Conservation (phyloP, 2,888 invertebrate genomes). For the Theodoxus fluviatilis region DNA sequence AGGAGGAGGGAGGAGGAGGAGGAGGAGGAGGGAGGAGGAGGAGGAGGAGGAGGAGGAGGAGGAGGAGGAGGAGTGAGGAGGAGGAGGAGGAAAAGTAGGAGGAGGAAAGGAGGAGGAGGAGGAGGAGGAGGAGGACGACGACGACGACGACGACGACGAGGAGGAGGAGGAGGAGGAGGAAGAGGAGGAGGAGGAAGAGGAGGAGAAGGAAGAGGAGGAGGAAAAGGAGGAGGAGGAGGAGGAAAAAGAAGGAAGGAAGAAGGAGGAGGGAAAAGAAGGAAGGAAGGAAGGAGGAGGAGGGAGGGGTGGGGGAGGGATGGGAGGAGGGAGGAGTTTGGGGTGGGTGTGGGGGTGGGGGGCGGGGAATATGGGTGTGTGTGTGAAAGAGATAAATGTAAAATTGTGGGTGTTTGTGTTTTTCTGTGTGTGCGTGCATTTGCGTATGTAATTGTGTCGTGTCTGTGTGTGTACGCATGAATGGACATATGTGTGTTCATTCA, state of each 20-base stretch:
- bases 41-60: background rate
- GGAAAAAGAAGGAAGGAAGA: background rate
- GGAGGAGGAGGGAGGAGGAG: background rate
- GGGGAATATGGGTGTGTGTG: too few species aligned
- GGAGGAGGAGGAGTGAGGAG: background rate
- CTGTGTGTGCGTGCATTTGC: too few species aligned
- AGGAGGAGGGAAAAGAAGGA: background rate
- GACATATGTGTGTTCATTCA: too few species aligned
- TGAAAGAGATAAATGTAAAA: too few species aligned
- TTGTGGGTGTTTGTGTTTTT: too few species aligned
- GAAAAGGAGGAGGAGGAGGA: background rate
- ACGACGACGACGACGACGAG: slow-evolving; percentile 13
- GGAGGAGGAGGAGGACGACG: background rate
- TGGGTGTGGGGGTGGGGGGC: background rate
- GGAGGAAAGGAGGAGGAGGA: background rate
- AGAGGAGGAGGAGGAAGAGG: background rate
- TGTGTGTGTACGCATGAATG: too few species aligned
- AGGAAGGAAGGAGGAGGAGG: background rate
- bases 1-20: background rate
- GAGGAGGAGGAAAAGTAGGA: background rate
- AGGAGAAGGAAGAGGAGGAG: background rate
- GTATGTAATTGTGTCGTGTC: too few species aligned
- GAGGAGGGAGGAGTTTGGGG: background rate
- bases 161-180: slow-evolving; percentile 6
- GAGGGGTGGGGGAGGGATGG: background rate